Evolutionary conservation across 2,888 invertebrate species (phyloP).

Genomic region (Bellardia bayeri): DNA sequence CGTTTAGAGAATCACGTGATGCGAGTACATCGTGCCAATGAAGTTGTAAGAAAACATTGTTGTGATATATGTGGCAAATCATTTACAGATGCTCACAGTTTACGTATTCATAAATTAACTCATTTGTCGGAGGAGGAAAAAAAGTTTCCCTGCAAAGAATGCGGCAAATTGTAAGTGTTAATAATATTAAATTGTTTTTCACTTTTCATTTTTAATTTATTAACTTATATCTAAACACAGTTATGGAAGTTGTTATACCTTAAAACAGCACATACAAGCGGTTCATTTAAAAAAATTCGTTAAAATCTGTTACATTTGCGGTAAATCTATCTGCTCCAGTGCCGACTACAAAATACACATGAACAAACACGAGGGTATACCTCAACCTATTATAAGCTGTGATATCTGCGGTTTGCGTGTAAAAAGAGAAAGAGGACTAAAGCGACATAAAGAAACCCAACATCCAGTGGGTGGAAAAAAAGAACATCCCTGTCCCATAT

Average conservation of each 20-base stretch:
- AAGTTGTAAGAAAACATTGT: conserved; percentile 77
- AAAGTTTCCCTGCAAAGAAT: conserved; percentile 81
- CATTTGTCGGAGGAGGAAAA: conserved; percentile 82
- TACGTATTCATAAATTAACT: conserved; percentile 81
- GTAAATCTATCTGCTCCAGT: conserved; percentile 80
- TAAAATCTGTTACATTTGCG: conserved; percentile 82
- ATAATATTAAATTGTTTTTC: no score
- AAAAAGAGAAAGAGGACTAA: conserved; percentile 79
- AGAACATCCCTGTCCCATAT: conserved; percentile 80
- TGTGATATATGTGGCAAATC: conserved; percentile 77
- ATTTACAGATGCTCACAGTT: conserved; percentile 79
- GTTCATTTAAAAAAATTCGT: conserved; percentile 81
- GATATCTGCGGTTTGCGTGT: conserved; percentile 79
- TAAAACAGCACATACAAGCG: conserved; percentile 78
- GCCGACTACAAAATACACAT: conserved; percentile 80
- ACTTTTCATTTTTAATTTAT: no score
- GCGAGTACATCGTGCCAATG: conserved; percentile 78
- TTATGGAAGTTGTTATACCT: conserved; percentile 79
- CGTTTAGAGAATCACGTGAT: conserved; percentile 76
- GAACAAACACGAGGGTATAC: conserved; percentile 79
- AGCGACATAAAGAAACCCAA: conserved; percentile 80
- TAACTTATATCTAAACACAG: conserved; percentile 72
- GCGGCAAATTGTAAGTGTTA: conserved; percentile 76
- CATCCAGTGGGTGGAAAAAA: conserved; percentile 80
- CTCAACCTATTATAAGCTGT: conserved; percentile 78